Evolutionary conservation across 1,140 invertebrate species (phyloP).

Genomic region (Drosophila novamexicana): DNA sequence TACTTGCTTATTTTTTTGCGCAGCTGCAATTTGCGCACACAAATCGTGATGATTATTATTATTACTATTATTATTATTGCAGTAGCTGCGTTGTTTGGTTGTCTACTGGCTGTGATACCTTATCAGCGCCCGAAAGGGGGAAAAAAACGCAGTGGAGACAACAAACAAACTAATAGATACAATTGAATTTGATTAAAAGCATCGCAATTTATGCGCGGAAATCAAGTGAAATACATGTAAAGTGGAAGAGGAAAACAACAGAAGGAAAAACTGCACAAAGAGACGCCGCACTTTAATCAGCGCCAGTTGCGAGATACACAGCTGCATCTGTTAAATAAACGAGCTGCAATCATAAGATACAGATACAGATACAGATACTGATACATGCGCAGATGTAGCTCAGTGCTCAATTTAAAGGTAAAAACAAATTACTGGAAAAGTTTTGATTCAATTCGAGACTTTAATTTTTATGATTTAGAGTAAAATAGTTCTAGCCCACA

Average conservation of each 20-base stretch:
- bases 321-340: slow-evolving; percentile 29
- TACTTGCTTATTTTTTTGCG: slow-evolving; percentile 46
- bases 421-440: slow-evolving; percentile 6
- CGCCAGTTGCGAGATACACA: slow-evolving; percentile 15
- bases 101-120: slow-evolving; percentile 23
- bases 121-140: slow-evolving; percentile 16
- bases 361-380: neutral
- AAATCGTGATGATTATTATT: slow-evolving; percentile 55
- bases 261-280: slow-evolving; percentile 15
- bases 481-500: too few species aligned
- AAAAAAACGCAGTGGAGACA: neutral
- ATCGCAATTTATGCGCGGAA: slow-evolving; percentile 14
- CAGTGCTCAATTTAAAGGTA: slow-evolving; percentile 8
- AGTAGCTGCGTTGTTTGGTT: slow-evolving; percentile 1
- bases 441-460: too few species aligned
- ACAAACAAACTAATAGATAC: slow-evolving; percentile 46
- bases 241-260: slow-evolving; percentile 21
- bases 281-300: slow-evolving; percentile 25
- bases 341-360: slow-evolving; percentile 19
- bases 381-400: slow-evolving; percentile 8
- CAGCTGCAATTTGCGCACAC: slow-evolving; percentile 58
- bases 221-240: slow-evolving; percentile 25
- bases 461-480: too few species aligned
- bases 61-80: slow-evolving; percentile 14
- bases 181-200: slow-evolving; percentile 54